phyloP scores from a whole-genome alignment of 35 echinoderm and acorn worm species.

The Ptychodera flava region DNA sequence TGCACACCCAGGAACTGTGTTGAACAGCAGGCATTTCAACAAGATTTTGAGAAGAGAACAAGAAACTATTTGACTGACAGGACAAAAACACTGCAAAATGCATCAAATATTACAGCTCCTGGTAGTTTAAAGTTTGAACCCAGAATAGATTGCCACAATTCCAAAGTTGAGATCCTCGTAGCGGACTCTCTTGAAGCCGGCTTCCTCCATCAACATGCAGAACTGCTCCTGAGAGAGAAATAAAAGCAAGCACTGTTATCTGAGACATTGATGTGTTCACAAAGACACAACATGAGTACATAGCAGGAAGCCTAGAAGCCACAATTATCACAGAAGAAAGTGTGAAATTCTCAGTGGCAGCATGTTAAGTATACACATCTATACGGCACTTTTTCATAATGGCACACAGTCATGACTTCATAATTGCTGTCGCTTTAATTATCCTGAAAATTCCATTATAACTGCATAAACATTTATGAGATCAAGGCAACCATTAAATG shows the following conservation, averaged over 20 bases:
- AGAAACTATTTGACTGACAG: too few species aligned
- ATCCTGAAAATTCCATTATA: too few species aligned
- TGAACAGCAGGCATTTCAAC: too few species aligned
- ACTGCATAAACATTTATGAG: too few species aligned
- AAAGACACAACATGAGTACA: too few species aligned
- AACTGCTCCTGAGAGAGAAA: constrained; percentile 66
- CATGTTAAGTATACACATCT: not conserved
- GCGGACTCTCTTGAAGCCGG: constrained; percentile 79
- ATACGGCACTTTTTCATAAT: not conserved
- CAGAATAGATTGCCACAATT: constrained; percentile 86
- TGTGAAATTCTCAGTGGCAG: not conserved
- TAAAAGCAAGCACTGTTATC: not conserved
- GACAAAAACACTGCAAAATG: too few species aligned
- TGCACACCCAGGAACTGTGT: too few species aligned
- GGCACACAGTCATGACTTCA: not conserved
- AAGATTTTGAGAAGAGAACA: too few species aligned
- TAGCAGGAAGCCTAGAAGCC: not conserved
- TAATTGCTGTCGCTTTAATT: not conserved
- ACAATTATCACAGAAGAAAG: not conserved
- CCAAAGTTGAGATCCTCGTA: constrained; percentile 77
- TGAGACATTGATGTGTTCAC: not conserved
- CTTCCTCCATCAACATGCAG: constrained; percentile 70
- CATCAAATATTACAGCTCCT: too few species aligned
- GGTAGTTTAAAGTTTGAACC: constrained; percentile 86
- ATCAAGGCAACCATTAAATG: too few species aligned